Percentiles rank a stretch among this genome's conserved stretches.
Evolutionary conservation across 1,140 invertebrate genomes (phyloP).

Genomic region (Aricia agestis): DNA sequence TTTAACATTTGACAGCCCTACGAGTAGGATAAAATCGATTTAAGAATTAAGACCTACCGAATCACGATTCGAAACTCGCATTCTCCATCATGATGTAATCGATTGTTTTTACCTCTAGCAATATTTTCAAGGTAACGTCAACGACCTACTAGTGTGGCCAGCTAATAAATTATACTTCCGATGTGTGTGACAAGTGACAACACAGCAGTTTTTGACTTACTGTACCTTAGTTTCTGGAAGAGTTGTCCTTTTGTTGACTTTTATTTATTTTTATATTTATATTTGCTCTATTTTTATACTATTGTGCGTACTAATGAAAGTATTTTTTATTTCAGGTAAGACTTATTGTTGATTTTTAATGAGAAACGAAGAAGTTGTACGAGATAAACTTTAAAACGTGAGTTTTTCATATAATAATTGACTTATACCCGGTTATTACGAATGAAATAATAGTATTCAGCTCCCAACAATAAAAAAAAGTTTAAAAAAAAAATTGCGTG

Average conservation of each 20-base stretch:
- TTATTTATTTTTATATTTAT: too few relatives aligned
- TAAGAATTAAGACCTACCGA: background rate
- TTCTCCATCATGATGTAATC: conserved; percentile 41
- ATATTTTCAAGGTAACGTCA: conserved; percentile 43
- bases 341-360: background rate
- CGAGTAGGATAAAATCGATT: too few relatives aligned
- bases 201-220: too few relatives aligned
- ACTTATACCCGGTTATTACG: too few relatives aligned
- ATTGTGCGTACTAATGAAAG: background rate
- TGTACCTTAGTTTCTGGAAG: too few relatives aligned
- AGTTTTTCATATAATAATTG: background rate
- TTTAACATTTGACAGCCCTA: too few relatives aligned
- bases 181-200: conserved; percentile 19
- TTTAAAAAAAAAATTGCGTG: too few relatives aligned
- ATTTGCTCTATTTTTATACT: background rate
- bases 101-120: conserved; percentile 44
- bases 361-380: too few relatives aligned
- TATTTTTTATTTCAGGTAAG: conserved; percentile 32
- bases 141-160: conserved; percentile 32
- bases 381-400: background rate
- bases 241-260: too few relatives aligned
- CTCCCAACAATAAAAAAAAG: too few relatives aligned
- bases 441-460: too few relatives aligned
- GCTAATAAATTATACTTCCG: conserved; percentile 32
- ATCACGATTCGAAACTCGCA: conserved; percentile 14